phyloP scores from a whole-genome alignment of 1,140 invertebrate genomes.

The Drosophila mauritiana region DNA sequence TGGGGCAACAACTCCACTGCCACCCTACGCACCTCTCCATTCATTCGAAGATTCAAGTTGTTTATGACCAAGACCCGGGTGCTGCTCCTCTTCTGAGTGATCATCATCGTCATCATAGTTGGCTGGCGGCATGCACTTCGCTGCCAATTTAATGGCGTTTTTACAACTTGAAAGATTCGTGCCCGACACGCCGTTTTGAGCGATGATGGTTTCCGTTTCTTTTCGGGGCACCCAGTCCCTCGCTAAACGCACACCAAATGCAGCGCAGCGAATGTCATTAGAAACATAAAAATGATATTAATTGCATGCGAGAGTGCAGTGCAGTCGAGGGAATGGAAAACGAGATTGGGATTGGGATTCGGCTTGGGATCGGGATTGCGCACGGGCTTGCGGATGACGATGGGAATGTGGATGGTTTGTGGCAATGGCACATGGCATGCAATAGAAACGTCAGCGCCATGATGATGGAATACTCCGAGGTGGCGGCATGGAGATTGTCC shows the following conservation, averaged over 20 bases:
- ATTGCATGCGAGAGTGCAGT: slow-evolving; percentile 81
- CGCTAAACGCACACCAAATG: slow-evolving; percentile 76
- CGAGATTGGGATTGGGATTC: background rate
- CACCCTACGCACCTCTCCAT: slow-evolving; percentile 57
- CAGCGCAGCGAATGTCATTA: slow-evolving; percentile 83
- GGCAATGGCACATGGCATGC: slow-evolving; percentile 34
- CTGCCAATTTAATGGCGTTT: slow-evolving; percentile 84
- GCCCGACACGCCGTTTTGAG: slow-evolving; percentile 80
- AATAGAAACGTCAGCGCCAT: slow-evolving; percentile 76
- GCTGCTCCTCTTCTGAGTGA: slow-evolving; percentile 20
- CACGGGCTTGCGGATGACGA: no score
- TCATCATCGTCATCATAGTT: slow-evolving; percentile 35
- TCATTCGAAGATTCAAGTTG: slow-evolving; percentile 10
- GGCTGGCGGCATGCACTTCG: slow-evolving; percentile 74
- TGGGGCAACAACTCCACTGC: slow-evolving; percentile 29
- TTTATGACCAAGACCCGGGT: slow-evolving; percentile 47
- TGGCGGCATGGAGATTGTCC: background rate
- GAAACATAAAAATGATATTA: slow-evolving; percentile 83
- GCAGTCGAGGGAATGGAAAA: slow-evolving; percentile 19
- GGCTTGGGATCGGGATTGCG: background rate
- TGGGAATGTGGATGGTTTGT: slow-evolving; percentile 4
- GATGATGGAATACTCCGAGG: slow-evolving; percentile 57
- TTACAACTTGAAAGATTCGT: slow-evolving; percentile 84
- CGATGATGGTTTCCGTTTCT: slow-evolving; percentile 55
- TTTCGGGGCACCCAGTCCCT: slow-evolving; percentile 15